Base-by-base conservation (phyloP, 2,797 vertebrate species). In the Zalophus californianus region DNA sequence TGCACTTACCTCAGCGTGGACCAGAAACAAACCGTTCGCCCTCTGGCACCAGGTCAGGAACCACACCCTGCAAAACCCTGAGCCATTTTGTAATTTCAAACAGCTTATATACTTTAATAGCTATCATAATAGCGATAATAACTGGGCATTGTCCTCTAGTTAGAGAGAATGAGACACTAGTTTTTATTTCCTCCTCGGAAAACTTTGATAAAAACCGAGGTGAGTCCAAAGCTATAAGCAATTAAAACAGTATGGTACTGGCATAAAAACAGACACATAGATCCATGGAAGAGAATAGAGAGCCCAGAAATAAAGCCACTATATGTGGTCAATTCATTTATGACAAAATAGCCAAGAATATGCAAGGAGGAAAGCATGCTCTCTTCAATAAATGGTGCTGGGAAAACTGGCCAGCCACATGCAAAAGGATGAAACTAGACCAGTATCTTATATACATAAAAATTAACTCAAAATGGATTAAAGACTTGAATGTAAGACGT, bases 41-140 rank as follows among this genome's bases (percentile, higher is more conserved):
- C 60, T 5, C 50, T 15, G 38, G n/a, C 68, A 78, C 32, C 25
- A 12, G 29, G 20, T 60, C 84, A 29, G 73, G 44, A 73, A 4
- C 12, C 75, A 83, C 27, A 0, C 62, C 64, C 44, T 1, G 44
- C 56, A 91, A 86, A 92, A 18, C 91, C 10, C 54, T 50, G 21
- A 13, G 56, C 35, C 13, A 7, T 91, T 96, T 62, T 89, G 52
- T 86, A 90, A 95, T 92, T 97, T 78, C 14, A 48, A 83, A 52
- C 35, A 52, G 73, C 90, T 87, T 85, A n/a, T 87, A 87, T 92
- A 90, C 94, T 78, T 87, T 94, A 91, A 89, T 72, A 89, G 89
- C 56, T 16, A 35, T 64, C 73, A 78, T 87, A 78, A 92, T 38
- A 93, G 9, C 83, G 75, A 73, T 58, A 58, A 44, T 62, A 91